phyloP scores from a whole-genome alignment of 1,140 invertebrate genomes.

The Diorhabda sublineata region DNA sequence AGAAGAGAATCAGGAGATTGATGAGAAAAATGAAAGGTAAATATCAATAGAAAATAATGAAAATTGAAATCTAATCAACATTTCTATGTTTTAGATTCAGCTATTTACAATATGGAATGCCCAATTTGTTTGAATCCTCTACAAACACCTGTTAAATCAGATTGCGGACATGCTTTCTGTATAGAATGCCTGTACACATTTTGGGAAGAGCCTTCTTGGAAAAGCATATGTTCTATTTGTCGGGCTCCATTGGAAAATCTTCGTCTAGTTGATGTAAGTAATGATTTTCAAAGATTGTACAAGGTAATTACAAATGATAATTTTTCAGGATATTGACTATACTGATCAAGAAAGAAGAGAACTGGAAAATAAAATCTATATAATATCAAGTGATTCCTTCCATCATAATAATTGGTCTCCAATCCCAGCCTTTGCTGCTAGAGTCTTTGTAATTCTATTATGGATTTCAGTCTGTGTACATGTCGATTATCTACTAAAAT shows the following conservation, averaged over 20 bases:
- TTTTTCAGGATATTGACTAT: too few species aligned
- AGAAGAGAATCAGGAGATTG: too few species aligned
- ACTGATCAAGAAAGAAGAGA: too few species aligned
- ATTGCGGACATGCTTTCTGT: constrained; percentile 29
- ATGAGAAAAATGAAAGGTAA: too few species aligned
- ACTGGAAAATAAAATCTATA: too few species aligned
- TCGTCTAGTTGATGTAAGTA: constrained; percentile 9
- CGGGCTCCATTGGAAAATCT: constrained; percentile 8
- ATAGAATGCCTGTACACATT: constrained; percentile 21
- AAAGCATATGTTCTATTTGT: constrained; percentile 11
- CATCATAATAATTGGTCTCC: too few species aligned
- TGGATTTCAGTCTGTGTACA: constrained; percentile 1
- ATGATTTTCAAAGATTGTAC: background rate
- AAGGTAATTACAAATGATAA: too few species aligned
- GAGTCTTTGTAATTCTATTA: constrained; percentile 4
- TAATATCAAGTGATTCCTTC: too few species aligned
- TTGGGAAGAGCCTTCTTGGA: constrained; percentile 14
- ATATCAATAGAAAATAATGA: too few species aligned
- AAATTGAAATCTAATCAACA: too few species aligned
- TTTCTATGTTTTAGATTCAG: constrained; percentile 2
- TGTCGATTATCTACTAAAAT: constrained; percentile 3
- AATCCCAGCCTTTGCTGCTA: too few species aligned
- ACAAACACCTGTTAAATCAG: constrained; percentile 13
- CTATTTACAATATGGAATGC: constrained; percentile 19
- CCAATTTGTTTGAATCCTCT: constrained; percentile 25